Evolutionary conservation across 2,113 vertebrate genomes (phyloP).

Genomic region (Felis catus): F.catus_Fca126_mat1.0 CM031419.1:162228501-162229000

Average conservation of each 20-base stretch:
- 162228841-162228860: not conserved
- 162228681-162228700: slow-evolving; percentile 13
- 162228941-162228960: not conserved
- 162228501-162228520: not conserved
- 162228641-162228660: not conserved
- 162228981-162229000: slow-evolving; percentile 21
- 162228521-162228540: slow-evolving; percentile 18
- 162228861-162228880: not conserved
- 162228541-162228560: not conserved
- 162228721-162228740: not conserved
- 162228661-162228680: slow-evolving; percentile 34
- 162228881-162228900: not conserved
- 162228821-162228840: not conserved
- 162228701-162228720: slow-evolving; percentile 35
- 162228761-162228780: slow-evolving; percentile 11
- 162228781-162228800: slow-evolving; percentile 54
- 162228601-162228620: not conserved
- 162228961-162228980: not conserved
- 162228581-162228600: not conserved
- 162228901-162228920: not conserved
- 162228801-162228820: not conserved
- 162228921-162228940: slow-evolving; percentile 38
- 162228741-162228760: slow-evolving; percentile 12
- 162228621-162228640: not conserved
- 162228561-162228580: not conserved